Conservation (phyloP, 2,888 invertebrate genomes). For the Lissocephala sabroskyi region DNA sequence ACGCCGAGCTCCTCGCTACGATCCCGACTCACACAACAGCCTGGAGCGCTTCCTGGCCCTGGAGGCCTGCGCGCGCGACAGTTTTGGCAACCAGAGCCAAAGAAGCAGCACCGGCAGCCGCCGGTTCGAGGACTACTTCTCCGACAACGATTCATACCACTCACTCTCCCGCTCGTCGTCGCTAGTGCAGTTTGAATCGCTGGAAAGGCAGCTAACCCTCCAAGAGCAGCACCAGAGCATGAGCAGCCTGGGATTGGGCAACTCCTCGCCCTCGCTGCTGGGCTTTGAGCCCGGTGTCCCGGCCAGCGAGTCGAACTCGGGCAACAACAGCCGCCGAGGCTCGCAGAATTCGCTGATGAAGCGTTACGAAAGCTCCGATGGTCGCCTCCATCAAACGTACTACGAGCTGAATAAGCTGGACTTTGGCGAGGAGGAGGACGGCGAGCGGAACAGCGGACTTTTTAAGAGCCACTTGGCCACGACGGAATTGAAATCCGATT, state of each 20-base stretch:
- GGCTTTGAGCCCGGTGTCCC: constrained; percentile 52
- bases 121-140: constrained; percentile 71
- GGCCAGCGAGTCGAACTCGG: constrained; percentile 50
- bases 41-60: constrained; percentile 58
- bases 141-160: constrained; percentile 73
- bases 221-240: constrained; percentile 72
- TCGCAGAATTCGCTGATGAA: constrained; percentile 66
- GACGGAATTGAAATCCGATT: constrained; percentile 57
- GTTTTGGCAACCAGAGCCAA: constrained; percentile 51
- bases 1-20: constrained; percentile 42
- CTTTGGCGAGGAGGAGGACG: constrained; percentile 54
- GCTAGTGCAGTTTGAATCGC: constrained; percentile 87
- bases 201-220: constrained; percentile 80
- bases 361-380: constrained; percentile 68
- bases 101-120: constrained; percentile 58
- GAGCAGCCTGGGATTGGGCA: constrained; percentile 67
- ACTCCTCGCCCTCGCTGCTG: constrained; percentile 70
- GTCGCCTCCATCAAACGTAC: constrained; percentile 70
- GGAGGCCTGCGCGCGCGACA: constrained; percentile 55
- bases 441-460: constrained; percentile 8
- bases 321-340: constrained; percentile 57
- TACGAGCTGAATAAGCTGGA: constrained; percentile 70
- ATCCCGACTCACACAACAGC: constrained; percentile 50
- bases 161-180: constrained; percentile 86
- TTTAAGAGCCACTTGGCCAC: no score